A percentile compares a stretch with the other conserved stretches of the same genome.
phyloP scores from a whole-genome alignment of 1,140 invertebrate genomes.

The Schlechtendalia chinensis region DNA sequence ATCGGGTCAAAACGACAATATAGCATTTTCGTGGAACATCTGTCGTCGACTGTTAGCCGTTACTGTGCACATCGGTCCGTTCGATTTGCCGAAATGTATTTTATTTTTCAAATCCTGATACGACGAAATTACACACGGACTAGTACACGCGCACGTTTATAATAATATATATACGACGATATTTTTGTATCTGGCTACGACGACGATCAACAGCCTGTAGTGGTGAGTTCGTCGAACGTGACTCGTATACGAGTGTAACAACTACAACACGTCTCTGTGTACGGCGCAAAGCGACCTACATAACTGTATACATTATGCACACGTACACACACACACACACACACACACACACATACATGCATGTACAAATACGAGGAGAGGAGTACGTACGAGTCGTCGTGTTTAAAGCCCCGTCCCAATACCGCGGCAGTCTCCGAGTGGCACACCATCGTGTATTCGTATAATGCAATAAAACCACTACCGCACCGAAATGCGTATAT shows the following conservation, averaged over 20 bases:
- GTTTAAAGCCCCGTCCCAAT: not conserved
- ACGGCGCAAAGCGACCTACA: not conserved
- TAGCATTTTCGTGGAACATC: slow-evolving; percentile 24
- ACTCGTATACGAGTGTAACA: not conserved
- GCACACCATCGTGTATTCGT: too few species aligned
- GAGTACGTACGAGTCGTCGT: not conserved
- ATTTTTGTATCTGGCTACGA: too few species aligned
- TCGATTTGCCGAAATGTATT: slow-evolving; percentile 15
- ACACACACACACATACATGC: too few species aligned
- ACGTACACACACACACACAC: too few species aligned
- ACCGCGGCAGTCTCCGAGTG: too few species aligned
- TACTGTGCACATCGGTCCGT: not conserved
- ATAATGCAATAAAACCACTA: not conserved
- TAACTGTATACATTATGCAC: too few species aligned
- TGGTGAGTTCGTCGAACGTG: not conserved
- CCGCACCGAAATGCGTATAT: too few species aligned
- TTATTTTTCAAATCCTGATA: not conserved
- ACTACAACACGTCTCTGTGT: not conserved
- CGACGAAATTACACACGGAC: not conserved
- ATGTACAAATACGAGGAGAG: not conserved
- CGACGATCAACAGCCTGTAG: slow-evolving; percentile 10
- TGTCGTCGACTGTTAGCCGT: not conserved
- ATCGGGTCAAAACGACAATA: slow-evolving; percentile 13
- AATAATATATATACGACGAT: not conserved
- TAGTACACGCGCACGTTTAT: not conserved